These are phyloP conservation scores for Limosa lapponica DNA, from an alignment of 2,797 vertebrate species.

Conservation along the genomic window DNA sequence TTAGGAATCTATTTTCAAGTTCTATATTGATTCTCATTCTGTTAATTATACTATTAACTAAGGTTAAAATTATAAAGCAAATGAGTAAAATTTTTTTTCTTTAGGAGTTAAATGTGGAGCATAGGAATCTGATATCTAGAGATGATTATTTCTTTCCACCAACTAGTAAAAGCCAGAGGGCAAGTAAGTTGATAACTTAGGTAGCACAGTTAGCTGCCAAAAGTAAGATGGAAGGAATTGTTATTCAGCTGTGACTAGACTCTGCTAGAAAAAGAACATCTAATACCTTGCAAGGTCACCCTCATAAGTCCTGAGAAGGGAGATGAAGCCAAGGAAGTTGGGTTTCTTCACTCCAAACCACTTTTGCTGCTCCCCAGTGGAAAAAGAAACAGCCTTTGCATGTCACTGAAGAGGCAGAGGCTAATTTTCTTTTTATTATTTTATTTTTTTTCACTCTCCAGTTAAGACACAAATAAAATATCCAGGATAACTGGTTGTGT, in stretches of 20 bases:
- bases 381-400: background rate
- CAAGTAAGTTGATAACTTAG: background rate
- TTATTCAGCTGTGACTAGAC: background rate
- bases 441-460: background rate
- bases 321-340: background rate
- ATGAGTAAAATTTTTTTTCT: background rate
- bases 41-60: background rate
- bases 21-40: background rate
- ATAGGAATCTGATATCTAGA: background rate
- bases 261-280: background rate
- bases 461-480: background rate
- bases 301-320: background rate
- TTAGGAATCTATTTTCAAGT: background rate
- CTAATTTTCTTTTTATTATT: fast-evolving
- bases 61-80: background rate
- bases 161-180: background rate
- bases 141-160: background rate
- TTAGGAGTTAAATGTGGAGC: background rate
- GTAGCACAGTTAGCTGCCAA: background rate
- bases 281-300: background rate
- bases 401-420: background rate
- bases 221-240: background rate
- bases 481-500: background rate
- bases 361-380: background rate
- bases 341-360: background rate